Evolutionary conservation across 2,888 invertebrate species (phyloP).

Genomic region (Hemistola chrysoprasaria): DNA sequence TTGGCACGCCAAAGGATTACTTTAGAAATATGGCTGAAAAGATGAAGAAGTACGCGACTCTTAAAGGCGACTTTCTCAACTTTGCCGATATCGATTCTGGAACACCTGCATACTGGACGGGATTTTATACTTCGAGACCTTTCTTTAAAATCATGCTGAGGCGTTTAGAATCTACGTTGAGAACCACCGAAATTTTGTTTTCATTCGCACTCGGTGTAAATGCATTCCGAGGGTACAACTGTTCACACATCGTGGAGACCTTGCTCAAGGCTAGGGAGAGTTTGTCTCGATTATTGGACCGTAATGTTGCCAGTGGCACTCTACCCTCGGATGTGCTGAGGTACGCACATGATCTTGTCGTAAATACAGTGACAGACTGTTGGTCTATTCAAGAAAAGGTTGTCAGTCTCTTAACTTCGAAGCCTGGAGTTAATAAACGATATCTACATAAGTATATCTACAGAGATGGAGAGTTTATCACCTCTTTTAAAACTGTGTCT

Average conservation of each 20-base stretch:
- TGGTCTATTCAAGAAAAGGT: conserved; percentile 67
- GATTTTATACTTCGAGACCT: conserved; percentile 95
- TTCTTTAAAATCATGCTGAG: conserved; percentile 91
- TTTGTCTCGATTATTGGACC: conserved; percentile 95
- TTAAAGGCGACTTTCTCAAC: conserved; percentile 97
- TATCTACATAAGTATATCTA: conserved; percentile 66
- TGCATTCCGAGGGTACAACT: conserved; percentile 75
- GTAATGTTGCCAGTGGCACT: conserved; percentile 98
- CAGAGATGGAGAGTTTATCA: conserved; percentile 64
- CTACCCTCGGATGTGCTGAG: conserved; percentile 92
- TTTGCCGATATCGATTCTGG: conserved; percentile 95
- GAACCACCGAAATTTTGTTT: conserved; percentile 92
- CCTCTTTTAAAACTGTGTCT: conserved; percentile 70
- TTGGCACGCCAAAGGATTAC: conserved; percentile 95
- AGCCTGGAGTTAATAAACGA: conserved; percentile 87
- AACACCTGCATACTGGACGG: conserved; percentile 96
- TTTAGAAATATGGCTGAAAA: conserved; percentile 87
- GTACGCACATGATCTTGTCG: conserved; percentile 88
- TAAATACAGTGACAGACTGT: conserved; percentile 57
- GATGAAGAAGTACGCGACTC: conserved; percentile 82
- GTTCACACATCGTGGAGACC: conserved; percentile 72
- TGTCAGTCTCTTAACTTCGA: conserved; percentile 84
- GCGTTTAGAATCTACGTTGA: conserved; percentile 89
- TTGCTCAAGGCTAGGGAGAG: conserved; percentile 85
- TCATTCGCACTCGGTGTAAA: conserved; percentile 88